A percentile compares a stretch with the other conserved stretches of the same genome.
Conservation (phyloP, 1,140 invertebrate species). For the Rhagoletis zephyria region DNA sequence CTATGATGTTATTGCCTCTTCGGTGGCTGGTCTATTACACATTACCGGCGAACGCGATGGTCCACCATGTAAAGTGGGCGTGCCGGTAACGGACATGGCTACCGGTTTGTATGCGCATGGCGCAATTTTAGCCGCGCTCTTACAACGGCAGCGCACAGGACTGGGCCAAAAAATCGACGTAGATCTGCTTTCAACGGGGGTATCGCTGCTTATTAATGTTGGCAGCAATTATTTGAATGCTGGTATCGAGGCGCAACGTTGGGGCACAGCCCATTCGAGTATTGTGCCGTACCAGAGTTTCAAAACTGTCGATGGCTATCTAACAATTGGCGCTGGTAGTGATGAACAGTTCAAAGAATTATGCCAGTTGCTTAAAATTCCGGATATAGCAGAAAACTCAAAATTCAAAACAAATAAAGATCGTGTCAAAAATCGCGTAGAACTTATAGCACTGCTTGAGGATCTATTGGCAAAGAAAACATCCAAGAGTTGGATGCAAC, state of each 20-base stretch:
- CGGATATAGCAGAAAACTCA: slow-evolving; percentile 77
- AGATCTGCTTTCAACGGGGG: slow-evolving; percentile 92
- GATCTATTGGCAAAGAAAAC: slow-evolving; percentile 79
- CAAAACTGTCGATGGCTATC: slow-evolving; percentile 84
- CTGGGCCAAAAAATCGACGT: slow-evolving; percentile 94
- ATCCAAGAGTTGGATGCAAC: slow-evolving; percentile 83
- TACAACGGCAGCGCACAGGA: slow-evolving; percentile 84
- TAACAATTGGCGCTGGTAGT: slow-evolving; percentile 88
- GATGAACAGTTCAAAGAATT: slow-evolving; percentile 84
- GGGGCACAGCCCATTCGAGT: slow-evolving; percentile 93
- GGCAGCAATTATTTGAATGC: slow-evolving; percentile 93
- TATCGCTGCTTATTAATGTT: slow-evolving; percentile 90
- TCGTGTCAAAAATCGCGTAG: slow-evolving; percentile 84
- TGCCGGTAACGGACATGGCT: slow-evolving; percentile 92
- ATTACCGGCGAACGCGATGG: slow-evolving; percentile 90
- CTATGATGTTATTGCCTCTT: slow-evolving; percentile 96
- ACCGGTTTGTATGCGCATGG: slow-evolving; percentile 95
- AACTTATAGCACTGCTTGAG: slow-evolving; percentile 79
- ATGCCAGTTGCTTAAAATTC: slow-evolving; percentile 78
- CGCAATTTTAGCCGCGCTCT: slow-evolving; percentile 92
- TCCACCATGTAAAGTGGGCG: slow-evolving; percentile 91
- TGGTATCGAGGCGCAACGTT: slow-evolving; percentile 82
- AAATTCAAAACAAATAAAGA: slow-evolving; percentile 82
- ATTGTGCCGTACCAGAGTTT: slow-evolving; percentile 96
- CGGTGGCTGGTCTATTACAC: slow-evolving; percentile 90